A percentile compares a stretch with the other conserved stretches of the same genome.
phyloP scores from a whole-genome alignment of 2,888 invertebrate species.

The Melinaea menophilus region DNA sequence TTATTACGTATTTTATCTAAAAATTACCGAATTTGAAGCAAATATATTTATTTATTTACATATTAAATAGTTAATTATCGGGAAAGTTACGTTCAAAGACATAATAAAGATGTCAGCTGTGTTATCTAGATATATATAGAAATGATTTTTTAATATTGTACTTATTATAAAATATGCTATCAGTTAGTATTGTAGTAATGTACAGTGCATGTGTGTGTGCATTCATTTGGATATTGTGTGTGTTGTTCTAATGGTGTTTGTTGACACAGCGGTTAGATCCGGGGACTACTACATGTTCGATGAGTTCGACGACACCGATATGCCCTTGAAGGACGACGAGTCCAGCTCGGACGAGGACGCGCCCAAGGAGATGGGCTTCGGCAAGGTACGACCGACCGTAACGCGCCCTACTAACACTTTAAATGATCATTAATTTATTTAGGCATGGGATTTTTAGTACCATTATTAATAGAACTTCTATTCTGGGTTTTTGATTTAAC shows the following conservation, averaged over 20 bases:
- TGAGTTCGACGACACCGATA: constrained; percentile 90
- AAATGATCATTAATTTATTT: background rate
- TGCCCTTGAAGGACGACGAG: constrained; percentile 80
- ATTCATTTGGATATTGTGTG: constrained; percentile 7
- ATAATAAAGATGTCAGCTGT: too few species aligned
- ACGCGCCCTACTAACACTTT: constrained; percentile 11
- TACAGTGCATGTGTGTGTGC: constrained; percentile 8
- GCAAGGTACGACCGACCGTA: constrained; percentile 59
- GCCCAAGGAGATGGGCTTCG: constrained; percentile 73
- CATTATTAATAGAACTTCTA: too few species aligned
- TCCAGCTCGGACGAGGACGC: constrained; percentile 78
- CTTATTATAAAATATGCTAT: too few species aligned
- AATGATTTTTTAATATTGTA: too few species aligned
- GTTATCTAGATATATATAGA: too few species aligned
- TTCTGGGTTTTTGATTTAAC: too few species aligned
- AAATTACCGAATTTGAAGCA: too few species aligned
- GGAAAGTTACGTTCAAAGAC: too few species aligned
- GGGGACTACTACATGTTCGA: constrained; percentile 99
- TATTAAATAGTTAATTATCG: too few species aligned
- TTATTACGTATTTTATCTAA: too few species aligned
- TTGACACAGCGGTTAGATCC: constrained; percentile 91
- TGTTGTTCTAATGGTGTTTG: background rate
- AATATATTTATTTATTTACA: too few species aligned
- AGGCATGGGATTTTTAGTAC: constrained; percentile 1
- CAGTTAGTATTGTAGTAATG: background rate